Conservation (phyloP, 1,140 invertebrate species). For the Eriosoma lanigerum region DNA sequence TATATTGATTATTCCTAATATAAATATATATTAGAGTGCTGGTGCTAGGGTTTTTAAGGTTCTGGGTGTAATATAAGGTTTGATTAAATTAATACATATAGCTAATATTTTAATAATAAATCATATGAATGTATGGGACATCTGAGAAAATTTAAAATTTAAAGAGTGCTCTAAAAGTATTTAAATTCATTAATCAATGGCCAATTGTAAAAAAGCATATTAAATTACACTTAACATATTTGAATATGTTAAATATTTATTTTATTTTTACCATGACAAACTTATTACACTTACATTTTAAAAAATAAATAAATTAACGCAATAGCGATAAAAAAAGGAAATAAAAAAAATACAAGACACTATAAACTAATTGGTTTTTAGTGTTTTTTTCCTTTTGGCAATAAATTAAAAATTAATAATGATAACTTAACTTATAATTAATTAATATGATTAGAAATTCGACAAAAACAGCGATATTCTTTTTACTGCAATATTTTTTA, state of each 20-base stretch:
- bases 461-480: conserved; percentile 51
- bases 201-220: conserved; percentile 23
- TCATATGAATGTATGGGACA: no score
- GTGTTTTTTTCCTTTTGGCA: conserved; percentile 52
- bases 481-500: conserved; percentile 48
- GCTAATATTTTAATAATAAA: no score
- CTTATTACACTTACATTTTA: conserved; percentile 50
- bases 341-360: conserved; percentile 51
- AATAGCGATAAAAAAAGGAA: conserved; percentile 47
- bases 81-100: no score
- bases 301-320: conserved; percentile 52
- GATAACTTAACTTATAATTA: conserved; percentile 51
- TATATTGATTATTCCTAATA: no score
- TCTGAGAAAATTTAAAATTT: background rate
- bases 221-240: conserved; percentile 42
- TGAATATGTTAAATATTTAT: conserved; percentile 52
- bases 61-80: no score
- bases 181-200: conserved; percentile 18
- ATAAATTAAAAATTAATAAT: conserved; percentile 51
- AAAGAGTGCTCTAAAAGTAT: conserved; percentile 5
- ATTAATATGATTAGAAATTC: conserved; percentile 51
- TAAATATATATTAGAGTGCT: no score
- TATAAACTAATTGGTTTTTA: conserved; percentile 51
- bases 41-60: no score
- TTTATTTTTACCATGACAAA: conserved; percentile 51